Evolutionary conservation across 2,797 vertebrate species (phyloP).

Genomic region (Danio jaintianensis): DNA sequence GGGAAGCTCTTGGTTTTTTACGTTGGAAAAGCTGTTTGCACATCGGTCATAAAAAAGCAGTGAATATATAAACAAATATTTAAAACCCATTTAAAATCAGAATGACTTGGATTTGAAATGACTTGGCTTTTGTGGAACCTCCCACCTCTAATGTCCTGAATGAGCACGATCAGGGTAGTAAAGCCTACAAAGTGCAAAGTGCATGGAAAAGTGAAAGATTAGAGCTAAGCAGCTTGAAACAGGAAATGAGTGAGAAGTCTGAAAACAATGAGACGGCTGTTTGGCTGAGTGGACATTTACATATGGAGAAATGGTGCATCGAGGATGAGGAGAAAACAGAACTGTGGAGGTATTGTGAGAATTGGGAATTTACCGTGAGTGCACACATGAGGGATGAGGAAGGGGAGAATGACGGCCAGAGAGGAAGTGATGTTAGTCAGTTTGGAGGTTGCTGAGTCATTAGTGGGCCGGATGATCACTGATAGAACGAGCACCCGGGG

Average conservation of each 20-base stretch:
- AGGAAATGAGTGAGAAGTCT: conserved; percentile 33
- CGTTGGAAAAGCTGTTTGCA: no score
- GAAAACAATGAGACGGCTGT: conserved; percentile 25
- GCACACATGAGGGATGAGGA: neutral
- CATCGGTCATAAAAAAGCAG: no score
- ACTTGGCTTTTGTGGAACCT: neutral
- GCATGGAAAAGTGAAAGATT: neutral
- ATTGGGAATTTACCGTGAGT: neutral
- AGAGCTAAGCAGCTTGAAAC: conserved; percentile 12
- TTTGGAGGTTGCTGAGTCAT: conserved; percentile 88
- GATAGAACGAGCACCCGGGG: conserved; percentile 85
- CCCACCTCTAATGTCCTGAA: conserved; percentile 1
- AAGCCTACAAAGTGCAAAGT: neutral
- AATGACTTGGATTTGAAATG: no score
- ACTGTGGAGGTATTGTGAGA: neutral
- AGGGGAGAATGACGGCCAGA: neutral
- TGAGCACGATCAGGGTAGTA: neutral
- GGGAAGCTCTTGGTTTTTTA: no score
- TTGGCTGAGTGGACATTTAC: neutral
- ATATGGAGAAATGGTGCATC: neutral
- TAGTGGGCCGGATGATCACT: conserved; percentile 82
- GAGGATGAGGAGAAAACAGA: conserved; percentile 9
- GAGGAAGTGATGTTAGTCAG: conserved; percentile 45
- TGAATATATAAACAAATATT: no score
- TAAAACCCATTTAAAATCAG: no score